Evolutionary conservation across 2,888 invertebrate genomes (phyloP), one percentile per base, ranked within the genome.

Genomic region (Mayetiola destructor): DNA sequence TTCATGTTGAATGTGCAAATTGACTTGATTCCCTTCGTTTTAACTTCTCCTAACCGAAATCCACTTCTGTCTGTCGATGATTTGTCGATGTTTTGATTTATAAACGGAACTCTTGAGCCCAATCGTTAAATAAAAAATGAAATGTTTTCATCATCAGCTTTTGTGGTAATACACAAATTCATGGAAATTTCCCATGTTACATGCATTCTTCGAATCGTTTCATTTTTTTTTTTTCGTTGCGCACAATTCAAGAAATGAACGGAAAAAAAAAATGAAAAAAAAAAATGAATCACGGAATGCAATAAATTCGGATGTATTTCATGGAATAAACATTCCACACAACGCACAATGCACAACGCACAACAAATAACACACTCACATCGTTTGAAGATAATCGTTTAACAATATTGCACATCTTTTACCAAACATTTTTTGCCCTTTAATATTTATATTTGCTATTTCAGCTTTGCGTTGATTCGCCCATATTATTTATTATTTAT

Each of bases 391-490:
- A 48, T 48, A 48, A 48, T 48, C 48, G 48, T 48, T 48, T 48
- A 48, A 48, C 48, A 48, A 48, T 48, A 48, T 48, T 48, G 48
- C 48, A 48, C 48, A 48, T 48, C 48, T 48, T 48, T 48, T 42
- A 14, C n/a, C 42, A 42, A 23, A 23, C 42, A 42, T 23, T 48
- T 8, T 48, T 21, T 14, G 39, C n/a, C n/a, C n/a, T 39, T 39
- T 8, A 16, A 27, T 4, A n/a, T 48, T 48, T 48, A 27, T 27
- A n/a, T 48, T 10, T 42, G 12, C 23, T 23, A 9, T 23, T 9
- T 42, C 14, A 8, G 39, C 4, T 42, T 27, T 4, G n/a, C 14
- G n/a, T 14, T n/a, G n/a, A 16, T 14, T 37, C 14, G 37, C 37
- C 4, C 16, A 2, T n/a, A n/a, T n/a, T n/a, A n/a, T n/a, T n/a